A percentile compares a stretch with the other conserved stretches of the same genome.
These are phyloP conservation scores for Philopotamus ludificatus DNA, from an alignment of 1,140 invertebrate genomes.

Conservation along the genomic window DNA sequence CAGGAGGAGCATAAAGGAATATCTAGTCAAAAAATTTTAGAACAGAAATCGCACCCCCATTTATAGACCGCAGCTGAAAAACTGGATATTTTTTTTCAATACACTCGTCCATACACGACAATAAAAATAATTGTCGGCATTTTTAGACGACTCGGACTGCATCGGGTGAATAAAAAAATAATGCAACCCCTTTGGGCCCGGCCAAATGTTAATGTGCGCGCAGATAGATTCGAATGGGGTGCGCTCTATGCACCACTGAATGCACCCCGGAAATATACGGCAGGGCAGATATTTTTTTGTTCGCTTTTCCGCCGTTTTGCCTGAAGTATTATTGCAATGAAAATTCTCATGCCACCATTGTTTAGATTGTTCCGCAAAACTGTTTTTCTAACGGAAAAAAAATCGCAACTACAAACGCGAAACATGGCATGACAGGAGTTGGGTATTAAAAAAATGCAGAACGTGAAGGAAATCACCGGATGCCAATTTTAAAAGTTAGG, in stretches of 20 bases:
- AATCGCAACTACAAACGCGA: no score
- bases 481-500: no score
- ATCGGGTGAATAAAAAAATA: conserved; percentile 3
- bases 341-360: conserved; percentile 2
- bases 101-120: not conserved
- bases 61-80: no score
- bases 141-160: not conserved
- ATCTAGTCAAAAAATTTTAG: no score
- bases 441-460: no score
- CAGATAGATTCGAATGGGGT: conserved; percentile 19
- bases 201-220: not conserved
- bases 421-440: no score
- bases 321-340: conserved; percentile 14
- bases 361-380: not conserved
- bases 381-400: conserved; percentile 1
- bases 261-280: conserved; percentile 10
- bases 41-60: no score
- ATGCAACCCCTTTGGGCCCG: not conserved
- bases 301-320: not conserved
- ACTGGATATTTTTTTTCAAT: no score
- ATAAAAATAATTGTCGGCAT: conserved; percentile 9
- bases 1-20: no score
- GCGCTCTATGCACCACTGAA: conserved; percentile 13
- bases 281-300: not conserved
- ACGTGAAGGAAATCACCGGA: no score